Evolutionary conservation across 2,797 vertebrate genomes (phyloP), one percentile per base, ranked within the genome.

Genomic region (Peromyscus aztecus): DNA sequence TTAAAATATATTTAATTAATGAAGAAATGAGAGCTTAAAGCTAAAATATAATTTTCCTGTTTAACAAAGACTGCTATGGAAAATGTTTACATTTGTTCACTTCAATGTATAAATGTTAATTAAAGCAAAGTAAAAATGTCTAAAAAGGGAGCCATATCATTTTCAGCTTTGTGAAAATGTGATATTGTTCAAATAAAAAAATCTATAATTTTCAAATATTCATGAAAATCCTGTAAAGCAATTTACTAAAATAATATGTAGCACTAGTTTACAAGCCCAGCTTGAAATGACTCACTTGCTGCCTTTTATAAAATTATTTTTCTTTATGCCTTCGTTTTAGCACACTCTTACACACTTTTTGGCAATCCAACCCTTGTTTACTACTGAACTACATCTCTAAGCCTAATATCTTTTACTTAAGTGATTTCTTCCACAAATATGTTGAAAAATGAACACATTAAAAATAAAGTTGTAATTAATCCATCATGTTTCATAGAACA

Each of bases 71-170:
- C 1, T 34, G 2, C 6, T 90, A 75, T 4, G 76, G 12, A 85
- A 67, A 83, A 52, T 52, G 21, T 49, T 89, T 61, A 84, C 63
- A 69, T 85, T 4, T 16, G 1, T 27, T 89, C 7, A 63, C 8
- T 69, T 85, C 61, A 77, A 9, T 71, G 0, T 84, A 73, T 78
- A 3, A 8, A 46, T 37, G n/a, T 95, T 81, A 11, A 82, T 16
- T 73, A 71, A 37, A 67, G 37, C 57, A 91, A 29, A 67, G 11
- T 75, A 71, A 95, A 97, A 85, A 88, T 46, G 2, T 52, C n/a
- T 81, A 19, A 3, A 73, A 55, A 59, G 43, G 29, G 40, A 76
- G 1, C 57, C 4, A 93, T 59, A n/a, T 12, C 27, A 52, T 63
- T 88, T 83, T 3, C 31, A 61, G 90, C 84, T 55, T 8, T 17